Conservation (phyloP, 1,140 invertebrate genomes). For the Cherax quadricarinatus region DNA sequence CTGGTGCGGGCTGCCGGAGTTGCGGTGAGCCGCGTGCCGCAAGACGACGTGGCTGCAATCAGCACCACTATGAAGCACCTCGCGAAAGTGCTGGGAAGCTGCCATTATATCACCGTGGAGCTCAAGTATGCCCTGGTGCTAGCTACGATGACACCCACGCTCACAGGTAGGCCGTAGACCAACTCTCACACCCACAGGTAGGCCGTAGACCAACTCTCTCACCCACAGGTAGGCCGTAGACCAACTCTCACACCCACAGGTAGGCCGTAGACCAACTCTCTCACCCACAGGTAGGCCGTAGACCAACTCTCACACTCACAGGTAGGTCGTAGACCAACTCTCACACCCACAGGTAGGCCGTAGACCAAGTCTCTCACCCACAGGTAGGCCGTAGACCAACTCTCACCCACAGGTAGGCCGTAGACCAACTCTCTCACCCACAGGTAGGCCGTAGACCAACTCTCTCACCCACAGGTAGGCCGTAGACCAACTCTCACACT, state of each 20-base stretch:
- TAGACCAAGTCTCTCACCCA: not conserved
- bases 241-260: not conserved
- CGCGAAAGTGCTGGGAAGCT: conserved; percentile 27
- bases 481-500: not conserved
- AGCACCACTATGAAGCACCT: not conserved
- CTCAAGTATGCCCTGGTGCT: conserved; percentile 44
- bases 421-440: not conserved
- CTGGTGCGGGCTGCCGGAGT: conserved; percentile 29
- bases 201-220: not conserved
- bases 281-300: conserved; percentile 20
- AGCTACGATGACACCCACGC: not conserved
- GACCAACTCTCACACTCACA: not conserved
- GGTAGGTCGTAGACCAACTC: conserved; percentile 15
- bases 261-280: not conserved
- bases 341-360: conserved; percentile 19
- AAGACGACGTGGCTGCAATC: not conserved
- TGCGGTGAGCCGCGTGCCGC: not conserved
- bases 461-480: conserved; percentile 35
- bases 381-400: conserved; percentile 23
- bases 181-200: conserved; percentile 8
- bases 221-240: conserved; percentile 13
- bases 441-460: conserved; percentile 21
- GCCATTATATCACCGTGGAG: conserved; percentile 57
- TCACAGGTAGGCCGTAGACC: conserved; percentile 24
- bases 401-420: conserved; percentile 27